Evolutionary conservation across 2,113 vertebrate species (phyloP).

Genomic region (Ellobius talpinus): DNA sequence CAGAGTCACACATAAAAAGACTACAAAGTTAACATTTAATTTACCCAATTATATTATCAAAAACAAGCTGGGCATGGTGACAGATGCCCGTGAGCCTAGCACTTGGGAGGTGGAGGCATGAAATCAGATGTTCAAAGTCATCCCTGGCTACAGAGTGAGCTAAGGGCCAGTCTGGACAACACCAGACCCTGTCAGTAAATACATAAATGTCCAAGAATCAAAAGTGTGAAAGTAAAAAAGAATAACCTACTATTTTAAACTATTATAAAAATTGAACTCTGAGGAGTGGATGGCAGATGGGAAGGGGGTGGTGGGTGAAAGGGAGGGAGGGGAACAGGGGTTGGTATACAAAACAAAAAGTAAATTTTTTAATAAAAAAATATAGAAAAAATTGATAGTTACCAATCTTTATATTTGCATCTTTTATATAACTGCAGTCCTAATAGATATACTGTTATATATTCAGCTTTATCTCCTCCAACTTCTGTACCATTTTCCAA

Average conservation of each 20-base stretch:
- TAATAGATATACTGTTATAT: neutral
- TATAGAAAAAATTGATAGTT: neutral
- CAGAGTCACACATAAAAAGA: slow-evolving; percentile 30
- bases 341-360: too few relatives aligned
- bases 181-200: neutral
- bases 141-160: neutral
- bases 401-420: neutral
- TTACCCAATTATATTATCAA: neutral
- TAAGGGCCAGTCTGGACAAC: neutral
- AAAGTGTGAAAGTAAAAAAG: neutral
- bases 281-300: too few relatives aligned
- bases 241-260: neutral
- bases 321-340: too few relatives aligned
- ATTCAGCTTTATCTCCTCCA: neutral
- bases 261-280: neutral
- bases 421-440: neutral
- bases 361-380: too few relatives aligned
- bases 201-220: neutral
- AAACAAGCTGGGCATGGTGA: too few relatives aligned
- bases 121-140: neutral
- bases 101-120: neutral
- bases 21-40: neutral
- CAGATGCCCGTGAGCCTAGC: too few relatives aligned
- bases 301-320: too few relatives aligned
- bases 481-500: neutral